Percentiles rank a stretch among this genome's conserved stretches.
phyloP scores from a whole-genome alignment of 2,888 invertebrate species.

The Drosophila ezoana region DNA sequence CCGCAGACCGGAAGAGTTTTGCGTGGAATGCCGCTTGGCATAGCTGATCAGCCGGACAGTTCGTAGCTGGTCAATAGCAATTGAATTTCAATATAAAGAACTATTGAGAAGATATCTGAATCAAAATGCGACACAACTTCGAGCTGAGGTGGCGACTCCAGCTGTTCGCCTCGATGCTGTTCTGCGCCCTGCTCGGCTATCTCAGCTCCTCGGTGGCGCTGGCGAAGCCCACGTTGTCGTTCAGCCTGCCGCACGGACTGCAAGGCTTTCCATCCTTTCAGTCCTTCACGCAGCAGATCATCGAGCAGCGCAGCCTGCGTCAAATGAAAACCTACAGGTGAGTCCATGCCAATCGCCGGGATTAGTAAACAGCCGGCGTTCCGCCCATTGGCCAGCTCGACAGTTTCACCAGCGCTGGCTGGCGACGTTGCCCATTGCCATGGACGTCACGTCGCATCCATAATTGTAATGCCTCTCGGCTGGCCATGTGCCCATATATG shows the following conservation, averaged over 20 bases:
- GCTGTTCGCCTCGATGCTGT: conserved; percentile 71
- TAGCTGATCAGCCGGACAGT: no score
- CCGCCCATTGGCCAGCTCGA: background rate
- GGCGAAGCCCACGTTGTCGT: conserved; percentile 84
- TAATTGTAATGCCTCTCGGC: conserved; percentile 19
- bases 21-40: no score
- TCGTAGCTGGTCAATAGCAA: no score
- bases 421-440: conserved; percentile 50
- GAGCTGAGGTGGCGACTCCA: conserved; percentile 72
- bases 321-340: conserved; percentile 85
- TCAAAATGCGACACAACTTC: conserved; percentile 51
- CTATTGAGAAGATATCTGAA: no score
- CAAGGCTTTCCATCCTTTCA: conserved; percentile 83
- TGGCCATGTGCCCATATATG: conserved; percentile 72
- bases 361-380: conserved; percentile 35
- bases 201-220: conserved; percentile 76
- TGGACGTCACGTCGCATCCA: conserved; percentile 58
- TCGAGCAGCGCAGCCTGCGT: conserved; percentile 82
- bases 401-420: conserved; percentile 37
- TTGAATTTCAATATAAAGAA: no score
- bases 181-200: conserved; percentile 79
- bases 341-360: conserved; percentile 34
- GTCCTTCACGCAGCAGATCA: conserved; percentile 84
- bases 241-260: conserved; percentile 81
- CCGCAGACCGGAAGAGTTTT: no score